phyloP scores from a whole-genome alignment of 2,113 vertebrate species.

The Boleophthalmus pectinirostris region DNA sequence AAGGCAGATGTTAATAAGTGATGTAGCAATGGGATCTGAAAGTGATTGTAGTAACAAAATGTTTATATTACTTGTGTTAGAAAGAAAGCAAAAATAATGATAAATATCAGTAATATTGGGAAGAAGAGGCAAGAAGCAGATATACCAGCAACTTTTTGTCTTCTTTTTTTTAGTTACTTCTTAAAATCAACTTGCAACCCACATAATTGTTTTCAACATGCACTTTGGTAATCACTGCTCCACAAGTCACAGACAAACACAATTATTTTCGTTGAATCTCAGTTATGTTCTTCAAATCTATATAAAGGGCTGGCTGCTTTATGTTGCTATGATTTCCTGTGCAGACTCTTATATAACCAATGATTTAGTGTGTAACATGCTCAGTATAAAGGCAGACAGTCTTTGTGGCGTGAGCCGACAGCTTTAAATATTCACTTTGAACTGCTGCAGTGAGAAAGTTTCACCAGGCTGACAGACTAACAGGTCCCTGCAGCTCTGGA shows the following conservation, averaged over 20 bases:
- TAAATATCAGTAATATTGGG: too few species aligned
- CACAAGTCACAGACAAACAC: neutral
- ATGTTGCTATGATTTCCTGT: conserved; percentile 12
- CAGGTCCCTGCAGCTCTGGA: conserved; percentile 27
- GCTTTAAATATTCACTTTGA: conserved; percentile 41
- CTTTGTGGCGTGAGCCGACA: conserved; percentile 11
- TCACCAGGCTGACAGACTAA: conserved; percentile 30
- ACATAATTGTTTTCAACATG: too few species aligned
- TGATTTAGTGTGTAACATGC: conserved; percentile 19
- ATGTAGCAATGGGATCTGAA: too few species aligned
- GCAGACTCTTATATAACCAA: conserved; percentile 11
- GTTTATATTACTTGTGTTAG: too few species aligned
- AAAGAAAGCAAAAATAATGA: too few species aligned
- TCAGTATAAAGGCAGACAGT: conserved; percentile 14
- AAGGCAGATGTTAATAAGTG: too few species aligned
- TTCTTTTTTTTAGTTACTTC: too few species aligned
- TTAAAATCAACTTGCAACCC: too few species aligned
- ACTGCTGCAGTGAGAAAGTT: conserved; percentile 30
- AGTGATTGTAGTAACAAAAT: too few species aligned
- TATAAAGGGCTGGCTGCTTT: neutral
- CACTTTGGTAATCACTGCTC: neutral
- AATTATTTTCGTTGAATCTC: neutral
- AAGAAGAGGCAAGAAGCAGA: too few species aligned
- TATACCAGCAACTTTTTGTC: too few species aligned
- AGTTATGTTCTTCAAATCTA: neutral